Base-by-base conservation (phyloP, 2,888 invertebrate genomes). In the Andrena praecox region DNA sequence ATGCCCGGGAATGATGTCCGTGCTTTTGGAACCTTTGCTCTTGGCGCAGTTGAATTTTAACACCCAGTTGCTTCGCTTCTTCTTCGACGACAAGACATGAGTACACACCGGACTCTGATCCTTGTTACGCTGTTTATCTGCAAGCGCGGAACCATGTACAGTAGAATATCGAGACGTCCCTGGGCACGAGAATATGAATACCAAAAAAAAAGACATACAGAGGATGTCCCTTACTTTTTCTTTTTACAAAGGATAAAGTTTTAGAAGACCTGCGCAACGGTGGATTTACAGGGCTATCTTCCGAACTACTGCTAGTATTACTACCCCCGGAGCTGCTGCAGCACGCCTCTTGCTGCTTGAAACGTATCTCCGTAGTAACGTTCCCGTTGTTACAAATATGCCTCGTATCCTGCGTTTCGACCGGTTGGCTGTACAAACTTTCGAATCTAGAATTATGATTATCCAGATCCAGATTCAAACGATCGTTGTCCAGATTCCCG, bases 361-460 rank as follows among this genome's bases (percentile, higher is more conserved):
- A 88, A n/a, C 85, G 84, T n/a, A 87, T 74, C 54, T 91, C 92
- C 10, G 60, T 76, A 35, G 79, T 69, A 60, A 93, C 89, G 84
- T 94, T 94, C 56, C 93, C 93, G 90, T 93, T 93, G 80, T 82
- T 91, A 79, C 90, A 92, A 77, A 91, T 85, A 83, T 92, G 90
- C 74, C 92, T 93, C 1, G 90, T 62, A 20, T 94, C 93, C 64
- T 92, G 93, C 27, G 89, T 72, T 60, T 93, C 94, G 20, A 93
- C 87, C 31, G 92, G 92, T 69, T 93, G 94, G 85, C 93, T 94
- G 77, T 94, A 94, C 79, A 94, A 91, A 3, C 92, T 93, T 81
- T 94, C 94, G 80, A 94, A 94, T 93, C 93, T 90, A 56, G 94
- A 91, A 85, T 94, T 94, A 71, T 93, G 94, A 88, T 94, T 94